Evolutionary conservation across 1,140 invertebrate genomes (phyloP).

Genomic region (Mercenaria mercenaria): DNA sequence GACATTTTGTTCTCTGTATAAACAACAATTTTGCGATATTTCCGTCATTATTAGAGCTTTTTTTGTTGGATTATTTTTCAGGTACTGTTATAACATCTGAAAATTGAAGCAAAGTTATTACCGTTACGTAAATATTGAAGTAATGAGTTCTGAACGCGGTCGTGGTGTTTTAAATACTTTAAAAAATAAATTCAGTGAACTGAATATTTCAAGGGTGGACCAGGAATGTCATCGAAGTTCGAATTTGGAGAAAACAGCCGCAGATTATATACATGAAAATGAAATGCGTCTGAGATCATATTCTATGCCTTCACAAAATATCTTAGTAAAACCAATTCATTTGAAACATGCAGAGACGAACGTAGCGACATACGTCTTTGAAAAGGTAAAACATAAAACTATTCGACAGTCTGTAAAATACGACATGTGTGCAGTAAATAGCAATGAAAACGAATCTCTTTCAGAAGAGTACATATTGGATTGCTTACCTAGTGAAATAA

Average conservation of each 20-base stretch:
- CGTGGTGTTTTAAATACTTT: not conserved
- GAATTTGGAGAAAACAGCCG: not conserved
- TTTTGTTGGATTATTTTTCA: not conserved
- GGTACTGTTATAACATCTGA: not conserved
- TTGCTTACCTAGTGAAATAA: slow-evolving; percentile 51
- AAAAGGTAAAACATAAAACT: not conserved
- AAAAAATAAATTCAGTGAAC: not conserved
- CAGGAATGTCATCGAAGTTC: not conserved
- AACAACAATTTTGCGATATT: not conserved
- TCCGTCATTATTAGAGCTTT: not conserved
- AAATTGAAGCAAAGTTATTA: not conserved
- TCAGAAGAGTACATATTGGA: not conserved
- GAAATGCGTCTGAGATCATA: slow-evolving; percentile 77
- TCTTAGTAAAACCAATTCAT: slow-evolving; percentile 64
- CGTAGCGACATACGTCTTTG: not conserved
- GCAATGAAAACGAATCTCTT: not conserved
- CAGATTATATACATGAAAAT: slow-evolving; percentile 17
- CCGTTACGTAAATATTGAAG: not conserved
- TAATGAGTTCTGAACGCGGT: not conserved
- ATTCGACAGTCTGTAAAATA: not conserved
- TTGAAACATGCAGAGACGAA: not conserved
- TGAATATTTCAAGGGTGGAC: not conserved
- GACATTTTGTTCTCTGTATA: not conserved
- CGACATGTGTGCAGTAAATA: not conserved
- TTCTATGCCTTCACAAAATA: slow-evolving; percentile 76